A percentile compares a stretch with the other conserved stretches of the same genome.
phyloP scores from a whole-genome alignment of 2,888 invertebrate species.

The Autographa pulchrina region DNA sequence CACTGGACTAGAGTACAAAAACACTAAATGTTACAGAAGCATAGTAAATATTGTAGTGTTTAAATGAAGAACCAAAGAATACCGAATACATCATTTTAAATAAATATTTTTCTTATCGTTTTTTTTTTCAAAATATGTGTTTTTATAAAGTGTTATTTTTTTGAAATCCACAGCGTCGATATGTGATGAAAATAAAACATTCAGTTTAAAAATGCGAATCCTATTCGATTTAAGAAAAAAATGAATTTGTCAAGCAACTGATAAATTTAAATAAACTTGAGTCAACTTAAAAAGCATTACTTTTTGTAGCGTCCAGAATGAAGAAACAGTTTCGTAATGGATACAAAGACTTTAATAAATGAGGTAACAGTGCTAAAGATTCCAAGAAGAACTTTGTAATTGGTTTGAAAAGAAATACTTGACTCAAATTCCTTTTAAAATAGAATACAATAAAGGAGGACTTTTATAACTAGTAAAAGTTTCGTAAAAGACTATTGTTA shows the following conservation, averaged over 20 bases:
- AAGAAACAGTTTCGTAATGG: slow-evolving; percentile 43
- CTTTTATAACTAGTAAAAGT: neutral
- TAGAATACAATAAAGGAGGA: neutral
- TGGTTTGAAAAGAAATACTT: slow-evolving; percentile 44
- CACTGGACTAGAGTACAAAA: neutral
- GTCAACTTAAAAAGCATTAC: slow-evolving; percentile 37
- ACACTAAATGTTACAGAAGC: neutral
- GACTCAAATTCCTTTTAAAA: slow-evolving; percentile 19
- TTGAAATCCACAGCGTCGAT: too few species aligned
- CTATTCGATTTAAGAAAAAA: neutral
- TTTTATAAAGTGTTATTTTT: too few species aligned
- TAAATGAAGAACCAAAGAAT: too few species aligned
- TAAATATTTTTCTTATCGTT: too few species aligned
- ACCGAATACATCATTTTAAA: too few species aligned
- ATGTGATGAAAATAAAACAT: neutral
- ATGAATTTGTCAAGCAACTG: slow-evolving; percentile 23
- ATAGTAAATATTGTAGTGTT: too few species aligned
- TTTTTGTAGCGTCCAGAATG: slow-evolving; percentile 29
- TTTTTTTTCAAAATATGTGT: too few species aligned
- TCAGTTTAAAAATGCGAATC: neutral
- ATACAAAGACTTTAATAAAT: slow-evolving; percentile 46
- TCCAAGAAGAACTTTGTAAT: slow-evolving; percentile 45
- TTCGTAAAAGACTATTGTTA: neutral
- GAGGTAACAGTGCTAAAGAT: slow-evolving; percentile 42
- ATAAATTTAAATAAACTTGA: slow-evolving; percentile 39